phyloP scores from a whole-genome alignment of 2,797 vertebrate species.

The Malurus splendens region DNA sequence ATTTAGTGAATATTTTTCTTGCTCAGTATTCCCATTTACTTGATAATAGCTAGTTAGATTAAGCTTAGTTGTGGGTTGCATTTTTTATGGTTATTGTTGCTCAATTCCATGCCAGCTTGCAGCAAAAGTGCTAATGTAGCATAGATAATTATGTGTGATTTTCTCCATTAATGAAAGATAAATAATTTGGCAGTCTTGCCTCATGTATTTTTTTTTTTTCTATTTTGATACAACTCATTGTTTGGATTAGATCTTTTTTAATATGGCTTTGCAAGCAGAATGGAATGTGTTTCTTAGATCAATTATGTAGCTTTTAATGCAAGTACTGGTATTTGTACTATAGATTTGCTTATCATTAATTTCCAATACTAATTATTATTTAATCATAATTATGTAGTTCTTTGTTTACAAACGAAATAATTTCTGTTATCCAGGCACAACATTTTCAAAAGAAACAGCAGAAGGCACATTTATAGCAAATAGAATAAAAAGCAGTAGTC shows the following conservation, averaged over 20 bases:
- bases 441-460: conserved; percentile 18
- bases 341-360: conserved; percentile 31
- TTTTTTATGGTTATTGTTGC: conserved; percentile 49
- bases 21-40: conserved; percentile 17
- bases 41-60: conserved; percentile 41
- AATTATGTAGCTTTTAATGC: conserved; percentile 26
- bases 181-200: conserved; percentile 62
- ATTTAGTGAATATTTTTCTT: neutral
- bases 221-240: conserved; percentile 45
- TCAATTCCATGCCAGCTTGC: conserved; percentile 36
- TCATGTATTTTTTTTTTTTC: conserved; percentile 51
- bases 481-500: neutral
- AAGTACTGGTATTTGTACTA: neutral
- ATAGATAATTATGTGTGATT: conserved; percentile 66
- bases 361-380: neutral
- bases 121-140: conserved; percentile 47
- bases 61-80: conserved; percentile 29
- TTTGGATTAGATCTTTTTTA: conserved; percentile 14
- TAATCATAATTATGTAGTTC: conserved; percentile 11
- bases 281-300: conserved; percentile 27
- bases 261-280: conserved; percentile 2
- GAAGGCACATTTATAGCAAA: conserved; percentile 29
- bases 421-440: conserved; percentile 1
- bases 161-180: conserved; percentile 65
- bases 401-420: conserved; percentile 48